Conservation (phyloP, 2,113 vertebrate genomes). For the Datnioides undecimradiatus region DNA sequence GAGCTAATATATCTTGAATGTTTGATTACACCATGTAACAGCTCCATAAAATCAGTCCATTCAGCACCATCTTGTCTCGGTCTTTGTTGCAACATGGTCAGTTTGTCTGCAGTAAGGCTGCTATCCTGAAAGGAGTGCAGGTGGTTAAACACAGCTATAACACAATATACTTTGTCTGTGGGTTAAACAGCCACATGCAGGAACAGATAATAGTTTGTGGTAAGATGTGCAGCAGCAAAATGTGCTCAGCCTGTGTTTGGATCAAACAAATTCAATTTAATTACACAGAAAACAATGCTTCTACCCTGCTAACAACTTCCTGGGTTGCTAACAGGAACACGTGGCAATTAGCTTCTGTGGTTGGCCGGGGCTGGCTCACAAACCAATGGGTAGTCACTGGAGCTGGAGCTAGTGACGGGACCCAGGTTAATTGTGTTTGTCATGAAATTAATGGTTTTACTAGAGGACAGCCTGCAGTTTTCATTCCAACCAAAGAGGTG, state of each 20-base stretch:
- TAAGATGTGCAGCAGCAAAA: too few relatives aligned
- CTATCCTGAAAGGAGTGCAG: not conserved
- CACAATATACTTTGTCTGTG: not conserved
- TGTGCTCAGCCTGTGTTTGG: too few relatives aligned
- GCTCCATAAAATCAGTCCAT: not conserved
- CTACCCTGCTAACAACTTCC: too few relatives aligned
- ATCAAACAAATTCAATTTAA: too few relatives aligned
- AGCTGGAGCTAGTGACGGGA: not conserved
- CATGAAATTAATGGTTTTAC: not conserved
- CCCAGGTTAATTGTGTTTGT: not conserved
- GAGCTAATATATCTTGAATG: not conserved
- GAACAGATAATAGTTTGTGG: too few relatives aligned
- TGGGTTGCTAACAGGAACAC: too few relatives aligned
- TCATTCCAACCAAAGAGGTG: not conserved
- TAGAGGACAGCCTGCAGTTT: not conserved
- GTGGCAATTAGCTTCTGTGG: too few relatives aligned
- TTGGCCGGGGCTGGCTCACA: too few relatives aligned
- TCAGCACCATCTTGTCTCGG: not conserved
- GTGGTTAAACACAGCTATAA: not conserved
- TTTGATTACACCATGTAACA: not conserved
- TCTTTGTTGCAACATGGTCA: not conserved
- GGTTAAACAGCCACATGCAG: not conserved
- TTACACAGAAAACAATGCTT: too few relatives aligned
- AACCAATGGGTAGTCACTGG: too few relatives aligned
- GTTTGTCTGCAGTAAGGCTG: not conserved